Evolutionary conservation across 2,888 invertebrate genomes (phyloP).

Genomic region (Drosophila nigritarsus): DNA sequence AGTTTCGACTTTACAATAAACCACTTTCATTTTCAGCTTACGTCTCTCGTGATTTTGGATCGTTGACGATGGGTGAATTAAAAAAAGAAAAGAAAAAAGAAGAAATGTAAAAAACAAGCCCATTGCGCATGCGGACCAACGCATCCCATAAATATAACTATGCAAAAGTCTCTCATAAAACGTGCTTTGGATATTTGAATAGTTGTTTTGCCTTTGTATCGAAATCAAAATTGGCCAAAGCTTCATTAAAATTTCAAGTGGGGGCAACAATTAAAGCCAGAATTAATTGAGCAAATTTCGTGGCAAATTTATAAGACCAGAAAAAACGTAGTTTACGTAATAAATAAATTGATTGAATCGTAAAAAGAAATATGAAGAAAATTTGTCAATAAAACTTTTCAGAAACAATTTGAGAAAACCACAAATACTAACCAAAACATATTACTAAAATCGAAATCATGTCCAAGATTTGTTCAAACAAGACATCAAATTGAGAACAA

Average conservation of each 20-base stretch:
- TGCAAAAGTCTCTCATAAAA: slow-evolving; percentile 29
- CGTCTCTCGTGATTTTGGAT: slow-evolving; percentile 30
- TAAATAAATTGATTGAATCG: neutral
- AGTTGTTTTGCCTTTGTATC: neutral
- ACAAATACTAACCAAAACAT: neutral
- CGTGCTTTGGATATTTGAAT: slow-evolving; percentile 52
- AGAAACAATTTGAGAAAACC: neutral
- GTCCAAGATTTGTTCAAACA: neutral
- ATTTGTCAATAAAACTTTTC: neutral
- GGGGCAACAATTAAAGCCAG: slow-evolving; percentile 20
- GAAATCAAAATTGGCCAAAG: slow-evolving; percentile 19
- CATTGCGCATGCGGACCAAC: slow-evolving; percentile 66
- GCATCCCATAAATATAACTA: slow-evolving; percentile 27
- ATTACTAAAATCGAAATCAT: neutral
- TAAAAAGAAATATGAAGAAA: neutral
- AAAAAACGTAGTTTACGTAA: neutral
- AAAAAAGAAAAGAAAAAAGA: neutral
- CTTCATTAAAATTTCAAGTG: slow-evolving; percentile 10
- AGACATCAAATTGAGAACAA: neutral
- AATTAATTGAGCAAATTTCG: slow-evolving; percentile 28
- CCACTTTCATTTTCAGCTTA: slow-evolving; percentile 71
- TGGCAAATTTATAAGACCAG: neutral
- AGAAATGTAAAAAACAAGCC: slow-evolving; percentile 29
- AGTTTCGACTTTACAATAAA: slow-evolving; percentile 45
- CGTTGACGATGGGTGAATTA: neutral